Conservation (phyloP, 2,797 vertebrate genomes). For the Phalanger gymnotis region DNA sequence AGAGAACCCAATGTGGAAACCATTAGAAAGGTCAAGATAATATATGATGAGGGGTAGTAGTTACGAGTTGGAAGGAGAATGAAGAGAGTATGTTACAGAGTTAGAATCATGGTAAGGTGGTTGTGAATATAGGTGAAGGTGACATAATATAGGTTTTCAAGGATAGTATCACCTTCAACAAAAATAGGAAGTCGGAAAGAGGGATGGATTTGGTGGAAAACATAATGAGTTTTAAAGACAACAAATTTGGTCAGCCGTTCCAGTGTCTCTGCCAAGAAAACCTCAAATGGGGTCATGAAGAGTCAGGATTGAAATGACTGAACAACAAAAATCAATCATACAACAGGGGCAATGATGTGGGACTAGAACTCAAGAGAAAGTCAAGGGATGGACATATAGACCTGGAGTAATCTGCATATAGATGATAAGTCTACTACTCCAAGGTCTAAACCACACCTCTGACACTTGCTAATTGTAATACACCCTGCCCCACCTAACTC, state of each 20-base stretch:
- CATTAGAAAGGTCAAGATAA: background rate
- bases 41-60: background rate
- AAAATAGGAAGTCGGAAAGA: background rate
- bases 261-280: background rate
- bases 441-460: background rate
- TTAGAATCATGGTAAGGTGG: background rate
- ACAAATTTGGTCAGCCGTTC: background rate
- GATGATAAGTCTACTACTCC: background rate
- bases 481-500: fast-evolving
- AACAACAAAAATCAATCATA: background rate
- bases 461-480: background rate
- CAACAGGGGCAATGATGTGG: background rate
- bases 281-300: background rate
- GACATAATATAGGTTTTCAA: background rate
- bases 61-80: background rate
- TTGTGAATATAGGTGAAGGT: background rate
- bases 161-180: background rate
- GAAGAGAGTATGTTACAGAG: background rate
- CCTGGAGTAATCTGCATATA: background rate
- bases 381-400: background rate
- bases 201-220: background rate
- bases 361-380: background rate
- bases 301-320: background rate
- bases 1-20: background rate
- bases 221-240: background rate